These are phyloP conservation scores for Idaea biselata DNA, from an alignment of 2,888 invertebrate species.

Conservation along the genomic window DNA sequence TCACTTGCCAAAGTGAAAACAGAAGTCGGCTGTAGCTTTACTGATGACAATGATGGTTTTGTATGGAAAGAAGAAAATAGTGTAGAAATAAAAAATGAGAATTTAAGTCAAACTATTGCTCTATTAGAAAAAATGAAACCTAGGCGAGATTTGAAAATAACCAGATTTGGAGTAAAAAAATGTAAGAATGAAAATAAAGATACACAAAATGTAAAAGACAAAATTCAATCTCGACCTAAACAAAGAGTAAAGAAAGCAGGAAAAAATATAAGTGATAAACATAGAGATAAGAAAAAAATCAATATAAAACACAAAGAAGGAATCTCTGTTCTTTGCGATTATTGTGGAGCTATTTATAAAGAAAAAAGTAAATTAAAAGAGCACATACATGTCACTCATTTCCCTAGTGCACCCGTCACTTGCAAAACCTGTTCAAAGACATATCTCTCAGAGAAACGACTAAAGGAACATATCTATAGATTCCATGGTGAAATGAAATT, in stretches of 20 bases:
- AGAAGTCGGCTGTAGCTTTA: slow-evolving; percentile 37
- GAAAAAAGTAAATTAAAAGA: slow-evolving; percentile 44
- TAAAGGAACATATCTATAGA: slow-evolving; percentile 57
- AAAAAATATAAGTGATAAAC: neutral
- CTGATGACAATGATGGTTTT: slow-evolving; percentile 7
- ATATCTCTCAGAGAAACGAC: slow-evolving; percentile 40
- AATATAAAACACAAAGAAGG: slow-evolving; percentile 32
- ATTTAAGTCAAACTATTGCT: neutral
- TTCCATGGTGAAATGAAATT: slow-evolving; percentile 55
- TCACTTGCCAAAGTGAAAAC: slow-evolving; percentile 47
- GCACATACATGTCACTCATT: slow-evolving; percentile 57
- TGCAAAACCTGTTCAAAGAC: neutral
- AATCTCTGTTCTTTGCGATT: slow-evolving; percentile 51
- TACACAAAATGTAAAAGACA: slow-evolving; percentile 21
- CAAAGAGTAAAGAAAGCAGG: neutral
- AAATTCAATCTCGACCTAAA: neutral
- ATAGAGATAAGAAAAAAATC: slow-evolving; percentile 29
- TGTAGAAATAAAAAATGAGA: slow-evolving; percentile 16
- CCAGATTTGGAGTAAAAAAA: slow-evolving; percentile 27
- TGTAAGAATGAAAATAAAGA: slow-evolving; percentile 17
- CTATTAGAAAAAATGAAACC: neutral
- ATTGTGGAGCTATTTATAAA: slow-evolving; percentile 61
- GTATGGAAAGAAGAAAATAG: neutral
- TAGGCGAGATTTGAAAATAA: neutral
- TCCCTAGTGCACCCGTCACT: slow-evolving; percentile 32